Base-by-base conservation (phyloP, 2,888 invertebrate species). In the Ecdyonurus torrentis region DNA sequence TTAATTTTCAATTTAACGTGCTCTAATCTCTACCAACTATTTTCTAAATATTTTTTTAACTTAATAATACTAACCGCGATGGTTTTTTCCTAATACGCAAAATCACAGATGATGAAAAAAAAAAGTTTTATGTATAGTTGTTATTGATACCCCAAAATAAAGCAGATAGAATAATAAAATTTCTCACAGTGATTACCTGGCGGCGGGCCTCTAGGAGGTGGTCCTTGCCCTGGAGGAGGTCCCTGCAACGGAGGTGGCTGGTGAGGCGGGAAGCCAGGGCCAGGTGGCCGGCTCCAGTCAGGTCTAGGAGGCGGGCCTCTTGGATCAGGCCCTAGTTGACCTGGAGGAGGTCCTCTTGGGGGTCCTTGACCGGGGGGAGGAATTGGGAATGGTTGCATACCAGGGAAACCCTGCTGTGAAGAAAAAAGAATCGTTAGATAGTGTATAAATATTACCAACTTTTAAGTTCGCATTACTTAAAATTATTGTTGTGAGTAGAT, bases 221-320 rank as follows among this genome's bases (percentile, higher is more conserved):
- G 83, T 52, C 82, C 83, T 76, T 83, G 84, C 77, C 84, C 83
- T 71, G 84, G 84, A 60, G 85, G 86, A 61, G 86, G 86, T 62
- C 83, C 83, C 73, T 83, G 84, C 69, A 76, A 76, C 67, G 73
- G 74, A 52, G 74, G 73, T 52, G 74, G 73, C 68, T 78, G 77
- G 72, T 78, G 78, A 66, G 78, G 79, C 67, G 76, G 75, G 70
- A 76, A 75, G 67, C 78, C 79, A 53, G 64, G 64, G 25, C 64
- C 55, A 55, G 55, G 55, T 7, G 55, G 55, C 55, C 55, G 5
- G 52, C 20, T 25, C 24, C 61, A 61, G 24, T 25, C 52, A 20
- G 55, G 55, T 25, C 85, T 67, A 3, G 81, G 79, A 19, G 72
- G 70, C 55, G 79, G 79, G 15, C 80, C 81, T 70, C 80, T 76